phyloP scores from a whole-genome alignment of 1,140 invertebrate species.

The Heliconius hewitsoni region DNA sequence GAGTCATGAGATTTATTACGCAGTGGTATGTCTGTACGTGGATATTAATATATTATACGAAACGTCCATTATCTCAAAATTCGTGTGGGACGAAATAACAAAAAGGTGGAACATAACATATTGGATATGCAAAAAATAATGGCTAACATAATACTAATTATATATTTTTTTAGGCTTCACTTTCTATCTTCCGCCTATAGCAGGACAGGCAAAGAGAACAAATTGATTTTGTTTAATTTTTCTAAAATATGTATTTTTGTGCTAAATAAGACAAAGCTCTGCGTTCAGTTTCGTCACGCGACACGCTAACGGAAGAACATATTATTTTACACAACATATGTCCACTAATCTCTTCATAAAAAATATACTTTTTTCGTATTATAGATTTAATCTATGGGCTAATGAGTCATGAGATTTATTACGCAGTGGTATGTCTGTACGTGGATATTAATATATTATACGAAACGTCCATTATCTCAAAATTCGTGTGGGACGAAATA shows the following conservation, averaged over 20 bases:
- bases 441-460: not conserved
- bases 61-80: not conserved
- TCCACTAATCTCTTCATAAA: not conserved
- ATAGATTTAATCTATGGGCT: not conserved
- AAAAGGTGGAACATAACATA: not conserved
- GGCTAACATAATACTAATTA: not conserved
- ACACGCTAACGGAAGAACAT: too few relatives aligned
- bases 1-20: not conserved
- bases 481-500: not conserved
- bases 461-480: not conserved
- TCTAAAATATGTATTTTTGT: too few relatives aligned
- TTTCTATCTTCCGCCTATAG: too few relatives aligned
- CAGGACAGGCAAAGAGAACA: too few relatives aligned
- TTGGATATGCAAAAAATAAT: not conserved
- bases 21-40: not conserved
- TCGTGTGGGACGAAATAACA: not conserved
- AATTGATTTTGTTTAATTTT: too few relatives aligned
- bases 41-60: constrained; percentile 4
- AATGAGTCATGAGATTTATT: not conserved
- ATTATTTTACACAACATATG: too few relatives aligned
- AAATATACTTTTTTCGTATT: not conserved
- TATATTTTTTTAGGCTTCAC: not conserved
- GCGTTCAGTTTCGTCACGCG: too few relatives aligned
- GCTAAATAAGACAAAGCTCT: too few relatives aligned
- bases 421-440: not conserved